Conservation (phyloP, 2,797 vertebrate genomes). For the Rhincodon typus region DNA sequence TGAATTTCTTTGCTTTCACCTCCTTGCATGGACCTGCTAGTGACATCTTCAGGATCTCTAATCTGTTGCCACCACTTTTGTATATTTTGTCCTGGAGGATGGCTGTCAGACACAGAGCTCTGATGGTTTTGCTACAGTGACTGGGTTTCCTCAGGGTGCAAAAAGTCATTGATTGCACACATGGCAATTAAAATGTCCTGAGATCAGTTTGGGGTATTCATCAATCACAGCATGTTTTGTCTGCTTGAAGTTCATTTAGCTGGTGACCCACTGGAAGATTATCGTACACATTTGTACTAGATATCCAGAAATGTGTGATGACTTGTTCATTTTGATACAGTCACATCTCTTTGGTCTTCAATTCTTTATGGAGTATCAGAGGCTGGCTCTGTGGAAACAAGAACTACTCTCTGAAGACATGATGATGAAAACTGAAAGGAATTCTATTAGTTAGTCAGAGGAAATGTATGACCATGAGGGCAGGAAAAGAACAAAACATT, state of each 20-base stretch:
- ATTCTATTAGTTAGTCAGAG: background rate
- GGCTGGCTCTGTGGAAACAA: background rate
- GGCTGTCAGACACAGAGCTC: background rate
- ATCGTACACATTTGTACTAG: background rate
- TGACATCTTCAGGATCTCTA: background rate
- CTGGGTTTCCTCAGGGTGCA: background rate
- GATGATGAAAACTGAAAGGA: background rate
- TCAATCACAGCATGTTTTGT: background rate
- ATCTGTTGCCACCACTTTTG: background rate
- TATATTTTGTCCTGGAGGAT: background rate
- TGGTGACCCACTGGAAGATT: background rate
- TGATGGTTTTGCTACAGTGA: background rate
- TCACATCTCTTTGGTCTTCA: background rate
- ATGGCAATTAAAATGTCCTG: background rate
- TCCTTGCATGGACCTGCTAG: background rate
- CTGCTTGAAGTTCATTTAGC: background rate
- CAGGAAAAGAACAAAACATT: background rate
- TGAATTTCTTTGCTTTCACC: background rate
- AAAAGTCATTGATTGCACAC: too few relatives aligned
- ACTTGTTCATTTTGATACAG: background rate
- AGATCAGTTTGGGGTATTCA: background rate
- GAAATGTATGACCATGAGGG: background rate
- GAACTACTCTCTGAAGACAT: background rate
- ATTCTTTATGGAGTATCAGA: background rate
- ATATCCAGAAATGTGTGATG: background rate